Evolutionary conservation across 2,888 invertebrate species (phyloP), one percentile per base, ranked within the genome.

Genomic region (Teleogryllus oceanicus): DNA sequence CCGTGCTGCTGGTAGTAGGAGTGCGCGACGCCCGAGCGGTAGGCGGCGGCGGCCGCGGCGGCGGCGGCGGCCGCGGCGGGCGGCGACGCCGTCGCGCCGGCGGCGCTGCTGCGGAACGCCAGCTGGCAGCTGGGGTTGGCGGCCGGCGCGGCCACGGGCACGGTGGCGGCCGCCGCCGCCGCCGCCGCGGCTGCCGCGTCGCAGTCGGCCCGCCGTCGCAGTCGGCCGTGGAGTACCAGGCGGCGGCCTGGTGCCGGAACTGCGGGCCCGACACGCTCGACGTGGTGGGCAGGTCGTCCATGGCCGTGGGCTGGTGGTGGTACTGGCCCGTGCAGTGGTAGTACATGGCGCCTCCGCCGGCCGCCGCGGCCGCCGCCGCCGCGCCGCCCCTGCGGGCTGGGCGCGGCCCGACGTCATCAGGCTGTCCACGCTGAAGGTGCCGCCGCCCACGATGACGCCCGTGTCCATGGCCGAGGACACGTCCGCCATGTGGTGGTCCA

Each of bases 361-460:
- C 88, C 82, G 75, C 79, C 78, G 49, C 78, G 78, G 79, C 80
- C 62, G 77, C 80, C 74, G 79, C 78, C 62, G 62, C 62, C 12
- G 78, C 78, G 50, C n/a, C n/a, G n/a, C n/a, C n/a, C n/a, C n/a
- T n/a, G n/a, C n/a, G n/a, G n/a, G n/a, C n/a, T n/a, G n/a, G n/a
- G n/a, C 79, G 20, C 84, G 83, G 75, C 85, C 89, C 49, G 85
- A 89, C 49, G 90, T 90, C 89, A 91, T 91, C 82, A 91, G 85
- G 79, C 90, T 90, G 84, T 91, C 91, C n/a, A 91, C 91, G 84
- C 89, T 90, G 84, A 91, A 91, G 5, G 89, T 88, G 10, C 49
- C 62, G 62, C 62, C 62, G n/a, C 89, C 88, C 0, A 87, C 78
- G 80, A 81, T 50, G 82, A 81, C 80, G 82, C 83, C 62, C 81